These are phyloP conservation scores for Seira musarum DNA, from an alignment of 2,888 invertebrate genomes.

Conservation along the genomic window DNA sequence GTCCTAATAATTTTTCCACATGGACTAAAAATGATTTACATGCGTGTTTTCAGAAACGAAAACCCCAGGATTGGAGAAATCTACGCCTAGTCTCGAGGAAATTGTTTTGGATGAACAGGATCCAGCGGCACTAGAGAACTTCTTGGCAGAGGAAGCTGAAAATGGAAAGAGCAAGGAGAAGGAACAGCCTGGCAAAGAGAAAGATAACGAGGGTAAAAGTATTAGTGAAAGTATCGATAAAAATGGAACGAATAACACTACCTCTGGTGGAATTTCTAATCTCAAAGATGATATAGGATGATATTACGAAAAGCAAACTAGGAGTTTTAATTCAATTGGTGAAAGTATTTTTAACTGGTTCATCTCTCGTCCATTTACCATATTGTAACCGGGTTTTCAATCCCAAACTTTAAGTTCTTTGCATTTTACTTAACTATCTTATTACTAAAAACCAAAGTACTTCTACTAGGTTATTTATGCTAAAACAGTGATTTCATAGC, in stretches of 20 bases:
- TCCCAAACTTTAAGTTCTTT: too few species aligned
- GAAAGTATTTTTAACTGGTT: background rate
- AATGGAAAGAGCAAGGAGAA: background rate
- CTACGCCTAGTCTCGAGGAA: constrained; percentile 77
- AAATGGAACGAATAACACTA: background rate
- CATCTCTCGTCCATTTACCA: background rate
- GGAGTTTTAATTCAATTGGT: background rate
- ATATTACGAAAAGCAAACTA: background rate
- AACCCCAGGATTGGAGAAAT: constrained; percentile 50
- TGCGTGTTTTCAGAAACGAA: constrained; percentile 30
- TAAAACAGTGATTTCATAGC: too few species aligned
- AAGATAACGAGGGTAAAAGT: background rate
- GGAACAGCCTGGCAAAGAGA: background rate
- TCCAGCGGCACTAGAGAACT: constrained; percentile 78
- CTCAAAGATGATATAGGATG: constrained; percentile 23
- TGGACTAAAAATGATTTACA: background rate
- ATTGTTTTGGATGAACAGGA: constrained; percentile 77
- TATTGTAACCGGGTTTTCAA: too few species aligned
- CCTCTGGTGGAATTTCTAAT: background rate
- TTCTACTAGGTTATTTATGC: background rate
- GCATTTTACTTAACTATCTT: background rate
- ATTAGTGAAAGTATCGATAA: background rate
- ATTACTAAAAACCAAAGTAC: background rate
- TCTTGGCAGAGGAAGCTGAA: constrained; percentile 72
- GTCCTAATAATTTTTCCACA: background rate